phyloP scores from a whole-genome alignment of 2,888 invertebrate species.

The Halocaridina rubra region DNA sequence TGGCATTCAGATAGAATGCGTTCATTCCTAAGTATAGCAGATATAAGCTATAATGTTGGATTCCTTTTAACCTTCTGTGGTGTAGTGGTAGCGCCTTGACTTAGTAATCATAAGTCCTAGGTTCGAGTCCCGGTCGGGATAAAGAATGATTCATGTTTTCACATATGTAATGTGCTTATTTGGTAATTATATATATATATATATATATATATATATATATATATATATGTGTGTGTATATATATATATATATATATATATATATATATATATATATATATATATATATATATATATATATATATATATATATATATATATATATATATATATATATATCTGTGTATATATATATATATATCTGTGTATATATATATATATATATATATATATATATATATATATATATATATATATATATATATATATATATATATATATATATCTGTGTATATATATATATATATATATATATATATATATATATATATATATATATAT shows the following conservation, averaged over 20 bases:
- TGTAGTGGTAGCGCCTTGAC: no score
- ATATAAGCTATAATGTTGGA: no score
- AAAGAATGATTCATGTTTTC: no score
- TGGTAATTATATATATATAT: no score
- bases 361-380: neutral
- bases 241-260: constrained; percentile 32
- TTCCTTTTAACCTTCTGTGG: no score
- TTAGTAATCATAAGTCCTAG: no score
- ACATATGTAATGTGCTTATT: no score
- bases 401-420: neutral
- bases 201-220: neutral
- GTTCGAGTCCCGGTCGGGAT: no score
- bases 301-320: constrained; percentile 23
- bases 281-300: neutral
- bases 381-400: neutral
- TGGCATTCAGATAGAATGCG: no score
- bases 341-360: neutral
- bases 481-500: constrained; percentile 26
- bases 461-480: constrained; percentile 24
- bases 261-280: constrained; percentile 24
- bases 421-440: constrained; percentile 29
- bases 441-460: constrained; percentile 34
- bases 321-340: constrained; percentile 28
- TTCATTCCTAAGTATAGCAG: no score
- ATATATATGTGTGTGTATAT: constrained; percentile 18